Evolutionary conservation across 2,113 vertebrate species (phyloP), one percentile per base, ranked within the genome.

Genomic region (Neodontobutis hainanensis): DNA sequence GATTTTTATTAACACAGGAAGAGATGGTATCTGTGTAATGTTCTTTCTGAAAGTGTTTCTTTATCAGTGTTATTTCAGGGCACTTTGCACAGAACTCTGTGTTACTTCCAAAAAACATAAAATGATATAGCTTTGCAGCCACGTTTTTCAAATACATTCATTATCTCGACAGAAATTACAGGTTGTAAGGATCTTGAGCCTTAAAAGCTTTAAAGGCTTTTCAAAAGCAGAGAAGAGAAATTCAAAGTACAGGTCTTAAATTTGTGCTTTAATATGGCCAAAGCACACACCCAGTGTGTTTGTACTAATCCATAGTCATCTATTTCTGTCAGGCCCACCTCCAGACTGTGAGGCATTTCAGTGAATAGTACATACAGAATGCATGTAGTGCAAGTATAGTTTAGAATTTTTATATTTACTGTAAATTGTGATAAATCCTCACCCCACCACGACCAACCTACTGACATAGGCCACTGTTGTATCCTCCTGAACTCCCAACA

Each of bases 11-110:
- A 87, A 77, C 77, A 63, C 85, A 87, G 84, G 88, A 90, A 89
- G 82, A 88, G 87, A 91, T 92, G 43, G 2, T 79, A 91, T 91
- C 83, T 63, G 56, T 53, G 51, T 87, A 87, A 90, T 85, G 81
- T 77, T 10, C 67, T 83, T 61, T 78, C 79, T 82, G 70, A 80
- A 81, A 73, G 59, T 10, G 55, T 46, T 75, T 40, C 59, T 83
- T 78, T 87, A 81, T 87, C 77, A 63, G 0, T 90, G 87, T 89
- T 88, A 70, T 90, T 89, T 80, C 83, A 90, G 87, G 49, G 66
- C 57, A 57, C 75, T 84, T 81, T 69, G 81, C 78, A 69, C 61
- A 48, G 16, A 67, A 75, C 45, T 52, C 52, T 60, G 73, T 45
- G 50, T 83, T 67, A 74, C 72, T 78, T 81, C 57, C 57, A 87